These are phyloP conservation scores for Chymomyza amoena DNA, from an alignment of 2,888 invertebrate species.

Conservation along the genomic window DNA sequence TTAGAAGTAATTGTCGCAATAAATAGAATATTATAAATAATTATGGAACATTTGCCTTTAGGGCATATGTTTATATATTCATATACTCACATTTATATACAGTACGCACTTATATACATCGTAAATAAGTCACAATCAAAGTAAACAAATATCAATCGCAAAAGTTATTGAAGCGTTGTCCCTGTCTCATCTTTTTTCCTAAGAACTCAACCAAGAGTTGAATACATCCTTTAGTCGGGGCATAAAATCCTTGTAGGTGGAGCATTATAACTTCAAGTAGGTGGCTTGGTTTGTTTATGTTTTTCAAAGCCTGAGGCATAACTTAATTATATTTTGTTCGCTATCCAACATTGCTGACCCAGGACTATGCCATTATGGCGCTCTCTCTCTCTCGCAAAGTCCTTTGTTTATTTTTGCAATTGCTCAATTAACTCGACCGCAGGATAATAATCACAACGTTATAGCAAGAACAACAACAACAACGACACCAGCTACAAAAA, in stretches of 20 bases:
- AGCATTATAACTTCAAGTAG: conserved; percentile 17
- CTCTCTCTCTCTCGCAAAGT: not conserved
- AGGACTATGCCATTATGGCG: not conserved
- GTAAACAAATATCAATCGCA: conserved; percentile 8
- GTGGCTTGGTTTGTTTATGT: conserved; percentile 28
- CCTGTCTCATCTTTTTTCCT: not conserved
- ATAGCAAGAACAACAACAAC: not conserved
- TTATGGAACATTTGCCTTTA: too few species aligned
- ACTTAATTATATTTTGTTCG: conserved; percentile 54
- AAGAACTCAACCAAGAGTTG: not conserved
- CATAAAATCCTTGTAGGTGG: not conserved
- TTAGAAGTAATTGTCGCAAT: too few species aligned
- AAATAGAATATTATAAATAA: too few species aligned
- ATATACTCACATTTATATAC: too few species aligned
- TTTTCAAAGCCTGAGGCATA: conserved; percentile 42
- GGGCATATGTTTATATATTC: too few species aligned
- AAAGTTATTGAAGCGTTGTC: conserved; percentile 13
- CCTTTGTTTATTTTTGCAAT: conserved; percentile 58
- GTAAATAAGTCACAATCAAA: too few species aligned
- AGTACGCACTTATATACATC: too few species aligned
- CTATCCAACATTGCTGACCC: conserved; percentile 10
- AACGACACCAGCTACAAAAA: conserved; percentile 29
- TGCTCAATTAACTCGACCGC: conserved; percentile 62
- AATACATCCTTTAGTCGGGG: not conserved
- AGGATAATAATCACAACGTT: conserved; percentile 42